Base-by-base conservation (phyloP, 2,797 vertebrate genomes). In the Myotis planiceps region DNA sequence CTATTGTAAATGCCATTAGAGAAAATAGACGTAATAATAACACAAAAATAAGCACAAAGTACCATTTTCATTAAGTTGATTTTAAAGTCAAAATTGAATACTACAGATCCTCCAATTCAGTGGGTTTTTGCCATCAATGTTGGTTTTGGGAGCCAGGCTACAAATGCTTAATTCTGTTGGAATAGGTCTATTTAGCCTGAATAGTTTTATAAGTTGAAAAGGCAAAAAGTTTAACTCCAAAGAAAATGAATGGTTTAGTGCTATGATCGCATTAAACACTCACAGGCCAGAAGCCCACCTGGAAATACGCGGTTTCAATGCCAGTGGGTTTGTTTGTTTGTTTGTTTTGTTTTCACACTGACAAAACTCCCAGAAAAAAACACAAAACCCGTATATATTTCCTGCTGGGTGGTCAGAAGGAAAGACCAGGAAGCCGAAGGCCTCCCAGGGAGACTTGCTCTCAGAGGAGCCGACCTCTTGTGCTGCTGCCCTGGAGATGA, bases 381-480 rank as follows among this genome's bases (percentile, higher is more conserved):
- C 2, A 37, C 0, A 76, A 63, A 72, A 47, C 0, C 58, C 84
- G 0, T 66, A 68, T 95, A 68, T 95, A 96, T 98, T 95, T 96
- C 97, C 97, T 97, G 92, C 97, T 98, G 98, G 98, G 97, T 98
- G 98, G 98, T 98, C 98, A 98, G 97, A 98, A 98, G 96, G 97
- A 97, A n/a, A 96, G 98, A 90, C 97, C 99, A 98, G 95, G 98
- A 98, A 98, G 98, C 98, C 98, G 98, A 98, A 98, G 98, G 97
- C 98, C 74, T 98, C 97, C 98, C 93, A 98, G 97, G 98, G 98
- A 98, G 98, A 98, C 69, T 68, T 5, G 76, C 94, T 98, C 97
- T 63, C 29, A 98, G 97, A 96, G 89, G 97, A 98, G 97, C 97
- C 90, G 97, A 98, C 98, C 98, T 99, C 99, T 98, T 92, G 95